These are phyloP conservation scores for Zaprionus taronus DNA, from an alignment of 1,140 invertebrate genomes.

Conservation along the genomic window DNA sequence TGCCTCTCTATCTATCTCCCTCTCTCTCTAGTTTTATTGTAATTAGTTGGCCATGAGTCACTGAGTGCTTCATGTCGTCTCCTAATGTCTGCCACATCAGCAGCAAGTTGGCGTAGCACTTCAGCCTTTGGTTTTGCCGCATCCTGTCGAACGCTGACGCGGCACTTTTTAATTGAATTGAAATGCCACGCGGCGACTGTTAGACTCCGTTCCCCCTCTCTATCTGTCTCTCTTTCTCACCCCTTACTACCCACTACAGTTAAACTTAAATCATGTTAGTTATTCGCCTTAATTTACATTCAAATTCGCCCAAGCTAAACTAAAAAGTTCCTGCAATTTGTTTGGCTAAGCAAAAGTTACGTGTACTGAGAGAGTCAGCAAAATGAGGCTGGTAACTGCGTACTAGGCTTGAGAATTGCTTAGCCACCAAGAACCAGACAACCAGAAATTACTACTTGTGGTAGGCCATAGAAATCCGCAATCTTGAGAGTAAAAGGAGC, in stretches of 20 bases:
- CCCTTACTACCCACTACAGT: slow-evolving; percentile 1
- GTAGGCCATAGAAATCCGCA: neutral
- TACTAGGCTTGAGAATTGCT: neutral
- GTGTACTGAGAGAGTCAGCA: slow-evolving; percentile 43
- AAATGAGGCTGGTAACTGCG: slow-evolving; percentile 16
- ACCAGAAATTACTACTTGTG: neutral
- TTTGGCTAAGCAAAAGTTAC: slow-evolving; percentile 49
- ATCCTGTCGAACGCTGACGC: slow-evolving; percentile 60
- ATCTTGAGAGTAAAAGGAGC: slow-evolving; percentile 7
- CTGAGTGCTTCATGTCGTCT: slow-evolving; percentile 32
- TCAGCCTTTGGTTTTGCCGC: slow-evolving; percentile 48
- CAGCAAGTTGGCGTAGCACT: slow-evolving; percentile 28
- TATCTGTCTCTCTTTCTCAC: neutral
- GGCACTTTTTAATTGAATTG: slow-evolving; percentile 83
- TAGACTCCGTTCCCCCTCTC: neutral
- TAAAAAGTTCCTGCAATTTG: slow-evolving; percentile 53
- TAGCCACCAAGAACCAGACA: neutral
- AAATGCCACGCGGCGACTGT: slow-evolving; percentile 44
- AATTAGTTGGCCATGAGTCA: slow-evolving; percentile 64
- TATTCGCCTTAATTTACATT: slow-evolving; percentile 75
- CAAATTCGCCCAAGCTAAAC: neutral
- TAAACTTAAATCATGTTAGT: slow-evolving; percentile 51
- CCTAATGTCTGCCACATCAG: slow-evolving; percentile 55
- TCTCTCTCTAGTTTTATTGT: slow-evolving; percentile 59
- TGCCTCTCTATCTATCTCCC: slow-evolving; percentile 1